Percentiles rank a stretch among this genome's conserved stretches.
These are phyloP conservation scores for Coccyzus lansbergi DNA, from an alignment of 2,797 vertebrate species.

Conservation along the genomic window DNA sequence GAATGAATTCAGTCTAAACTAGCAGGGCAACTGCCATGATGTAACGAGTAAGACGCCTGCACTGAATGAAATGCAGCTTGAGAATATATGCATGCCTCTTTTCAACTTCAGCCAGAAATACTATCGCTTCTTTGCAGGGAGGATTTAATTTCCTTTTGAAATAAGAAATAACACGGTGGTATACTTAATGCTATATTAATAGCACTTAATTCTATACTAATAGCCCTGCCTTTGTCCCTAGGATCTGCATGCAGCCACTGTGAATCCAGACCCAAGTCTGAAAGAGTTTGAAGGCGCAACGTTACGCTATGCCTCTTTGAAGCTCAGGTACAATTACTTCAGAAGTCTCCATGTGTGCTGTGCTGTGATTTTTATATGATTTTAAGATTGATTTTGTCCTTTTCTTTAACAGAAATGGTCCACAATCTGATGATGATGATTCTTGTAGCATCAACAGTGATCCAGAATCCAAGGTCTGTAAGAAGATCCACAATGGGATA, in stretches of 20 bases:
- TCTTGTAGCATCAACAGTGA: conserved; percentile 89
- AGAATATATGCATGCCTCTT: conserved; percentile 76
- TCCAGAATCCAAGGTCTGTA: conserved; percentile 90
- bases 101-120: conserved; percentile 58
- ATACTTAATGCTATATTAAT: not conserved
- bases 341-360: not conserved
- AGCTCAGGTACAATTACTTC: conserved; percentile 85
- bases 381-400: not conserved
- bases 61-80: conserved; percentile 61
- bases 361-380: not conserved
- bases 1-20: conserved; percentile 53
- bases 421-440: conserved; percentile 89
- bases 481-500: not conserved
- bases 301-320: conserved; percentile 92
- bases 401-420: conserved; percentile 79
- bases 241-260: conserved; percentile 92
- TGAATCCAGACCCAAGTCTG: conserved; percentile 94
- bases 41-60: conserved; percentile 51
- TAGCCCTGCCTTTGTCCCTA: conserved; percentile 67
- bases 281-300: conserved; percentile 97
- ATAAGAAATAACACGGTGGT: not conserved
- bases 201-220: not conserved
- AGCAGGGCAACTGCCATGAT: conserved; percentile 37
- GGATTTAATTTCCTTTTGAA: conserved; percentile 58
- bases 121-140: conserved; percentile 70